These are phyloP conservation scores for Pampusana beccarii DNA, from an alignment of 2,113 vertebrate genomes.

Conservation along the genomic window DNA sequence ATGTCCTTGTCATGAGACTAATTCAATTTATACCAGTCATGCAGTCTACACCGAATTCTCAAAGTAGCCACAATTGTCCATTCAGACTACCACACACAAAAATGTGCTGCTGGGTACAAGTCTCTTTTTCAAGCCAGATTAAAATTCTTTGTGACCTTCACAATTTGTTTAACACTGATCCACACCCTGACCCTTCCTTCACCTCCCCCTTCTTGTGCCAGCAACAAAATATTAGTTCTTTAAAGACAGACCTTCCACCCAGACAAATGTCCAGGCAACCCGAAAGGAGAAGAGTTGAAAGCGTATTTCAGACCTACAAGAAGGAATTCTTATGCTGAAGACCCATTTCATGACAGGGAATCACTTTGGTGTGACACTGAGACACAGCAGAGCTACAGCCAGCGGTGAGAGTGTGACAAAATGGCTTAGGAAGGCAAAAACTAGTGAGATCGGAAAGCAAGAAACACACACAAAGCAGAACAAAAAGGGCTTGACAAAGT, in stretches of 20 bases:
- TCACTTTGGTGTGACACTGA: background rate
- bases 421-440: background rate
- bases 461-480: background rate
- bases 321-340: background rate
- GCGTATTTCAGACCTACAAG: background rate
- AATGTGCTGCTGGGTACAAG: slow-evolving; percentile 50
- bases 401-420: background rate
- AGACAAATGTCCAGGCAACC: slow-evolving; percentile 28
- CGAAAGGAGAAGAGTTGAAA: background rate
- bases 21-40: slow-evolving; percentile 77
- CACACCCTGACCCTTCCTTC: slow-evolving; percentile 22
- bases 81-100: slow-evolving; percentile 37
- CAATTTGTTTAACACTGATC: slow-evolving; percentile 55
- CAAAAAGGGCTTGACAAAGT: background rate
- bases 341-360: background rate
- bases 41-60: slow-evolving; percentile 66
- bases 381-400: background rate
- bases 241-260: slow-evolving; percentile 40
- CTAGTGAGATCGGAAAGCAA: background rate
- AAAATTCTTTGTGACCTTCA: slow-evolving; percentile 55
- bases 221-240: slow-evolving; percentile 57
- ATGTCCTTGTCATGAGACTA: slow-evolving; percentile 72
- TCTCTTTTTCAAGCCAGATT: slow-evolving; percentile 41
- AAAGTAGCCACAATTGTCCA: slow-evolving; percentile 42
- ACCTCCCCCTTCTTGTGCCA: slow-evolving; percentile 20